Evolutionary conservation across 2,888 invertebrate genomes (phyloP).

Genomic region (Apamea anceps): DNA sequence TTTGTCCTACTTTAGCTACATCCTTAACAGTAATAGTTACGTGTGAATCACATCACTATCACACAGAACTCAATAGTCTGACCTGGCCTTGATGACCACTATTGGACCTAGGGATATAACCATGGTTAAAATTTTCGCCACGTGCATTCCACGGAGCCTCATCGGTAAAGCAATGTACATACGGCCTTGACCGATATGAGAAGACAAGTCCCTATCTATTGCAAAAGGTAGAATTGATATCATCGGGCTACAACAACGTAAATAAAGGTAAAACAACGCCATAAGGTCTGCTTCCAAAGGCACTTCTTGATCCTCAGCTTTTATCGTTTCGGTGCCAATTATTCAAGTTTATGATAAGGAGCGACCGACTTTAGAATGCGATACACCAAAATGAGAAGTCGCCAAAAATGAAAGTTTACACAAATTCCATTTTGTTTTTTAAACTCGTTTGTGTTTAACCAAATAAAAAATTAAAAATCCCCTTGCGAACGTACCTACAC

Average conservation of each 20-base stretch:
- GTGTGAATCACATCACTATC: conserved; percentile 39
- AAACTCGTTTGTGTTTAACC: conserved; percentile 37
- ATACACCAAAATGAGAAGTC: conserved; percentile 14
- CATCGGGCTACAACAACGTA: not conserved
- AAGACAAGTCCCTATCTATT: not conserved
- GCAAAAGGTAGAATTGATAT: conserved; percentile 5
- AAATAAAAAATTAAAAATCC: conserved; percentile 43
- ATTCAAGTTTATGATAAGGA: conserved; percentile 13
- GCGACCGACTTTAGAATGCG: conserved; percentile 15
- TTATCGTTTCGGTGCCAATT: not conserved
- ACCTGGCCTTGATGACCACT: conserved; percentile 13
- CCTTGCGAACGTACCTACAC: not conserved
- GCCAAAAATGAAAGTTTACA: conserved; percentile 42
- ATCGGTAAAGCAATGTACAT: conserved; percentile 23
- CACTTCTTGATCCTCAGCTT: not conserved
- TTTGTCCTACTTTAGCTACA: conserved; percentile 51
- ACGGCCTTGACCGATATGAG: conserved; percentile 31
- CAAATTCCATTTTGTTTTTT: conserved; percentile 31
- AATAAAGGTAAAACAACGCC: not conserved
- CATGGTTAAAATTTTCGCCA: conserved; percentile 42
- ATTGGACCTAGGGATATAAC: conserved; percentile 3
- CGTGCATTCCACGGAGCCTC: conserved; percentile 24
- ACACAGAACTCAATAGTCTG: conserved; percentile 28
- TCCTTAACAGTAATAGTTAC: conserved; percentile 45
- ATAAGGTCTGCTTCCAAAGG: not conserved